Conservation (phyloP, 2,113 vertebrate species). For the Marmota flaviventris region DNA sequence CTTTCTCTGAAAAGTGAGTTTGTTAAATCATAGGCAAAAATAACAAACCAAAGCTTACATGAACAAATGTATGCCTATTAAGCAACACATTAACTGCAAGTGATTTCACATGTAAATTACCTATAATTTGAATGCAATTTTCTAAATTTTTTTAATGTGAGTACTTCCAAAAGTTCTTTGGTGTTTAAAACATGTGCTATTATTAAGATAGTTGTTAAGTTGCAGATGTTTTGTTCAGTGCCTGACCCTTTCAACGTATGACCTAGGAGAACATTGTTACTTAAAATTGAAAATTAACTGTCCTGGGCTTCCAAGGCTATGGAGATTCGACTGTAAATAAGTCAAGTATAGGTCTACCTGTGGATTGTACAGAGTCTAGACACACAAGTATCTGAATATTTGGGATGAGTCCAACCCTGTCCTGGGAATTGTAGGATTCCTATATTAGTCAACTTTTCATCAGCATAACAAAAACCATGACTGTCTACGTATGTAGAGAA, state of each 20-base stretch:
- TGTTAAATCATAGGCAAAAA: constrained; percentile 58
- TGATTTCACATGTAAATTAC: constrained; percentile 82
- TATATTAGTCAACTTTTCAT: background rate
- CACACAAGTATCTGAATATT: constrained; percentile 13
- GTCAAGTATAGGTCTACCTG: background rate
- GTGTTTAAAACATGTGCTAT: constrained; percentile 81
- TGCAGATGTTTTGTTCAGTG: constrained; percentile 69
- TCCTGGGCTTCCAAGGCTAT: background rate
- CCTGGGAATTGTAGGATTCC: constrained; percentile 29
- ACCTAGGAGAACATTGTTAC: constrained; percentile 32
- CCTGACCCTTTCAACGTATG: constrained; percentile 60
- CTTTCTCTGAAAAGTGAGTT: constrained; percentile 67
- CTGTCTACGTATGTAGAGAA: background rate
- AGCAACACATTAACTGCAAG: constrained; percentile 77
- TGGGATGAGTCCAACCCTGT: background rate
- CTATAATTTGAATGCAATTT: constrained; percentile 82
- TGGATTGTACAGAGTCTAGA: background rate
- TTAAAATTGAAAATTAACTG: constrained; percentile 13
- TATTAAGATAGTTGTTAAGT: constrained; percentile 77
- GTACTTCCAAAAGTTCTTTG: constrained; percentile 78
- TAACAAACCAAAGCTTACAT: constrained; percentile 62
- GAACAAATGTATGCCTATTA: constrained; percentile 76
- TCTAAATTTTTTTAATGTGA: constrained; percentile 81
- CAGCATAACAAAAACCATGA: background rate
- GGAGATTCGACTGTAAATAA: constrained; percentile 1